Evolutionary conservation across 1,140 invertebrate species (phyloP), one percentile per base, ranked within the genome.

Genomic region (Atta colombica): DNA sequence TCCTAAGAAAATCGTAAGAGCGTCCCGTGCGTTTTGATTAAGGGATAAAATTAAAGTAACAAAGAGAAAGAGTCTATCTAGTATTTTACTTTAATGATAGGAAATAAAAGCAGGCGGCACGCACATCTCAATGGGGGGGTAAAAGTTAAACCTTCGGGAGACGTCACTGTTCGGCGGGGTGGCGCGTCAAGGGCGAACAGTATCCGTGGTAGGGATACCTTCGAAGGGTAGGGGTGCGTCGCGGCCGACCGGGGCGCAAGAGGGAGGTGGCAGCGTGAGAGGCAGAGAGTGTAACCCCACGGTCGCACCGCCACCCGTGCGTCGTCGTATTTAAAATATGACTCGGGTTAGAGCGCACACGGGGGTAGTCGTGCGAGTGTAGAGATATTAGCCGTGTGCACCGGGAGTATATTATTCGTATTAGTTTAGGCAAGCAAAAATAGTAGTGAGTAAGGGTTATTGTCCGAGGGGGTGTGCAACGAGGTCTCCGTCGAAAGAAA

Each of bases 221-320:
- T 2, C 25, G 21, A n/a, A 55, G 45, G 51, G 80, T 74, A 31
- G 80, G 80, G 53, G 18, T 10, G 68, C 53, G 25, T 82, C 78
- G 66, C 78, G n/a, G 68, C 28, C 55, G 80, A 84, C 55, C 69
- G 69, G 49, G 58, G 80, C 69, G 69, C 69, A 61, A 84, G 80
- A 84, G 80, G 80, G 80, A 75, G 80, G 69, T n/a, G 65, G 69
- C 55, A 84, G 80, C 69, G 25, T 71, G 80, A 84, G 69, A 84
- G 69, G 80, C 45, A 61, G 80, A 82, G 80, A 84, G 80, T 84
- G 80, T 84, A 84, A 84, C 69, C 69, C 80, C 80, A 84, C 68
- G 80, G 80, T 84, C 55, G 80, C 53, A 74, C 80, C 68, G 80
- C 39, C 68, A 82, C 68, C 80, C 80, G 80, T 84, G 69, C 80